phyloP scores from a whole-genome alignment of 2,888 invertebrate genomes.

The Lithophane ornitopus region DNA sequence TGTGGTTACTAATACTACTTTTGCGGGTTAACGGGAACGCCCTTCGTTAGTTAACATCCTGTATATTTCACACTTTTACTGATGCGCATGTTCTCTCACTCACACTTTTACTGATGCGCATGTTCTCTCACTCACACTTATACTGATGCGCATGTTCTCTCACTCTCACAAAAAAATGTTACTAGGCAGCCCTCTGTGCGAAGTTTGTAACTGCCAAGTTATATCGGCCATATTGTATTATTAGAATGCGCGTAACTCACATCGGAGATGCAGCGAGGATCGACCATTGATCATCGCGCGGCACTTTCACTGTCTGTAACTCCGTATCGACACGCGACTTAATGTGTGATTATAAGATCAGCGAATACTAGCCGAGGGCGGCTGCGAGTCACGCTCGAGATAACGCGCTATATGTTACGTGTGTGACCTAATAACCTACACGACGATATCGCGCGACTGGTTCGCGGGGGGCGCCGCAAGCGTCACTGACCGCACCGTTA shows the following conservation, averaged over 20 bases:
- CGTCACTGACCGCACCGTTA: conserved; percentile 19
- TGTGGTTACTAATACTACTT: too few relatives aligned
- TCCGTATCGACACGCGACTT: conserved; percentile 13
- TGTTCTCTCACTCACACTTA: too few relatives aligned
- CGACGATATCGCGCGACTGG: not conserved
- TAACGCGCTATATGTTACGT: conserved; percentile 18
- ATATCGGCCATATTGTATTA: not conserved
- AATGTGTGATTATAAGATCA: conserved; percentile 13
- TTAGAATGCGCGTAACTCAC: not conserved
- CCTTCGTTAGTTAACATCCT: too few relatives aligned
- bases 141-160: too few relatives aligned
- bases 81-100: too few relatives aligned
- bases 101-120: too few relatives aligned
- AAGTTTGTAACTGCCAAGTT: too few relatives aligned
- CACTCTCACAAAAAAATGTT: too few relatives aligned
- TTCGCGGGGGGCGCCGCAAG: conserved; percentile 12
- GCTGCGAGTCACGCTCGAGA: conserved; percentile 7
- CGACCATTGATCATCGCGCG: conserved; percentile 10
- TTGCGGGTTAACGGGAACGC: too few relatives aligned
- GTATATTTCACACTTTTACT: too few relatives aligned
- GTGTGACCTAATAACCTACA: conserved; percentile 15
- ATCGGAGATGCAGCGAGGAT: not conserved
- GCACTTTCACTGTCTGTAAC: conserved; percentile 39
- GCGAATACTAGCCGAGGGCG: conserved; percentile 11
- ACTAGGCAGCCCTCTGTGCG: too few relatives aligned